Percentiles rank a stretch among this genome's conserved stretches.
Conservation (phyloP, 2,797 vertebrate species). For the Hoplostethus atlanticus region DNA sequence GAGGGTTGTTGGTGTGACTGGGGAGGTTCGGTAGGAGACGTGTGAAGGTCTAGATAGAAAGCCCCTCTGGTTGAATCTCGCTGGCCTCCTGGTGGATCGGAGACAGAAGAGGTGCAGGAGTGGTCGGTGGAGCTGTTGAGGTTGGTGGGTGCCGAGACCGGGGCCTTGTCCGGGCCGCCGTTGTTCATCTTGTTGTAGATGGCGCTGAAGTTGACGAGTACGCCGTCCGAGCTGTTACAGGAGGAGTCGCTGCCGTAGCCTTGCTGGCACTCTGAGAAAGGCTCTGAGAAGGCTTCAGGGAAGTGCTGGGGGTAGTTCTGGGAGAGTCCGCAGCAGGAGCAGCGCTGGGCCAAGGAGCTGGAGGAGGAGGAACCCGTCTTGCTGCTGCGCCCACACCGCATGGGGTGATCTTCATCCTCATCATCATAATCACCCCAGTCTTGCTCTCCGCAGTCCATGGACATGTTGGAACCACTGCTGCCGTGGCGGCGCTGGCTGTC, state of each 20-base stretch:
- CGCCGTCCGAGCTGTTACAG: slow-evolving; percentile 95
- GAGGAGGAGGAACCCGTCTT: slow-evolving; percentile 86
- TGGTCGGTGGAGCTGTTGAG: slow-evolving; percentile 86
- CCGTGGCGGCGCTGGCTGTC: slow-evolving; percentile 79
- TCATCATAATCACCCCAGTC: slow-evolving; percentile 89
- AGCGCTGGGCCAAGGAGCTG: slow-evolving; percentile 76
- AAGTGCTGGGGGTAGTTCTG: slow-evolving; percentile 81
- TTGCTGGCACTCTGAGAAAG: slow-evolving; percentile 87
- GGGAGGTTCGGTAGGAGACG: slow-evolving; percentile 90
- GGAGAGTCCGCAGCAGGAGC: slow-evolving; percentile 89
- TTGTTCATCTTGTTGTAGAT: slow-evolving; percentile 95
- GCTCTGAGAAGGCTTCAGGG: slow-evolving; percentile 66
- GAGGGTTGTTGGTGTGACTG: slow-evolving; percentile 57
- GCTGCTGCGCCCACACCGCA: slow-evolving; percentile 79
- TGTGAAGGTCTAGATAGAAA: slow-evolving; percentile 96
- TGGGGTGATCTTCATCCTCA: slow-evolving; percentile 84
- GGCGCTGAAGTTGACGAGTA: slow-evolving; percentile 96
- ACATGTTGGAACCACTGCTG: slow-evolving; percentile 89
- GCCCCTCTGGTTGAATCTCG: slow-evolving; percentile 85
- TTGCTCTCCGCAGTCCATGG: slow-evolving; percentile 90
- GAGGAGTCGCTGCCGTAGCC: slow-evolving; percentile 95
- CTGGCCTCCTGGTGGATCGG: slow-evolving; percentile 78
- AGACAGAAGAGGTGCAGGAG: slow-evolving; percentile 89
- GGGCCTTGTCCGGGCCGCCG: slow-evolving; percentile 83
- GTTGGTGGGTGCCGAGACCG: slow-evolving; percentile 70